Evolutionary conservation across 1,140 invertebrate species (phyloP), one percentile per base, ranked within the genome.

Genomic region (Leptopilina boulardi): DNA sequence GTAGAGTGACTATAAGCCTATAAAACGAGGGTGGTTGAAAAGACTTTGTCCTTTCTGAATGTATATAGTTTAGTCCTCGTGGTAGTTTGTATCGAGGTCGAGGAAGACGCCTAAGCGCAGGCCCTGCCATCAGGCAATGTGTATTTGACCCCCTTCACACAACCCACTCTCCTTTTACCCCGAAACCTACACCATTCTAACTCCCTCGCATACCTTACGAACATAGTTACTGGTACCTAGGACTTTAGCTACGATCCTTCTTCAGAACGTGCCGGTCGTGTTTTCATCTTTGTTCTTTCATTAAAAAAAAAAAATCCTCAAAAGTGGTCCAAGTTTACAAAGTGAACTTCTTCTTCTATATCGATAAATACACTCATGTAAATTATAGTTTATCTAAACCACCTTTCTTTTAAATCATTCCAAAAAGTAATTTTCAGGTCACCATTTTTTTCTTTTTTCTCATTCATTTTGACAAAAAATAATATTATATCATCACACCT

Each of bases 231-330:
- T 66, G 26, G 21, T 66, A 30, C 56, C 59, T 66, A 66, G 59
- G 59, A 66, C 59, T 66, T 66, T 66, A 66, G 59, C 59, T 66
- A 66, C 59, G 59, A 66, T 66, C 26, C 59, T 66, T 66, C 59
- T 66, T 66, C 59, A 66, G 59, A 23, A 66, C 59, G 59, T 66
- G 59, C 59, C 59, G 59, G 59, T 66, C 59, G 59, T 30, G 59
- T 66, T 66, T 66, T 66, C 59, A 66, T 66, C 23, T 66, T 30
- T 66, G 26, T 66, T 30, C 59, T 66, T 66, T n/a, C 59, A 66
- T 66, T 23, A 23, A 66, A 66, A n/a, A n/a, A n/a, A n/a, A n/a
- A n/a, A n/a, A n/a, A n/a, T n/a, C n/a, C 59, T 30, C 59, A 23
- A n/a, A 66, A 66, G 59, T 66, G 59, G 23, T 66, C 59, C 59